Base-by-base conservation (phyloP, 35 echinoderm and acorn worm species). In the Acanthaster planci region DNA sequence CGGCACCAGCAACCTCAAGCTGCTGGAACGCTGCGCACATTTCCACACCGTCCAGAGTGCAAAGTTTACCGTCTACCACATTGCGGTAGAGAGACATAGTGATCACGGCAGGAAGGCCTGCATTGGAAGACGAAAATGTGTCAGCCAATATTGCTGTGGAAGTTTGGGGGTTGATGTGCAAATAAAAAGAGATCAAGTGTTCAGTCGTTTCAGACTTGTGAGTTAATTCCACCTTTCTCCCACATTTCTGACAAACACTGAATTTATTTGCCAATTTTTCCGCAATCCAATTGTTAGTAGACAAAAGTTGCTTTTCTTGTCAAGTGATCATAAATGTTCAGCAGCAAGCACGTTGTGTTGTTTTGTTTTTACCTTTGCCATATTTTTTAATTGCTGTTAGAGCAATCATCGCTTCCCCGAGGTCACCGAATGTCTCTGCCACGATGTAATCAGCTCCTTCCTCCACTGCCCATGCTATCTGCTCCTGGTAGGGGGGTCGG, bases 381-480 rank as follows among this genome's bases (percentile, higher is more conserved):
- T 87, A 92, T 77, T 81, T 76, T 67, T 92, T 92, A 18, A 92
- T 92, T 29, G 85, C 86, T 76, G 87, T 51, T 22, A 92, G 36
- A 5, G 90, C 90, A 27, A 92, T 42, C 78, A 82, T 56, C 19
- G 85, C 90, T 87, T 92, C 90, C 5, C 55, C 90, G 7, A 60
- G 40, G 8, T 51, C 80, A 37, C 84, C 78, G 32, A 92, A 83
- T 30, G 90, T 87, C 78, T 92, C 90, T 14, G 23, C 90, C 3
- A 92, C 78, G 27, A 92, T 92, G 68, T 82, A 92, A 77, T 92
- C 90, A 8, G 90, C 84, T 0, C 79, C 79, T 1, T 54, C 84
- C 36, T 92, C 90, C 26, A 87, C 85, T 16, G 90, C 90, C 90
- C 90, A 92, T 54, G 72, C 67, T 38, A 92, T 87, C 82, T 92